Evolutionary conservation across 2,113 vertebrate species (phyloP).

Genomic region (Tragelaphus scriptus): DNA sequence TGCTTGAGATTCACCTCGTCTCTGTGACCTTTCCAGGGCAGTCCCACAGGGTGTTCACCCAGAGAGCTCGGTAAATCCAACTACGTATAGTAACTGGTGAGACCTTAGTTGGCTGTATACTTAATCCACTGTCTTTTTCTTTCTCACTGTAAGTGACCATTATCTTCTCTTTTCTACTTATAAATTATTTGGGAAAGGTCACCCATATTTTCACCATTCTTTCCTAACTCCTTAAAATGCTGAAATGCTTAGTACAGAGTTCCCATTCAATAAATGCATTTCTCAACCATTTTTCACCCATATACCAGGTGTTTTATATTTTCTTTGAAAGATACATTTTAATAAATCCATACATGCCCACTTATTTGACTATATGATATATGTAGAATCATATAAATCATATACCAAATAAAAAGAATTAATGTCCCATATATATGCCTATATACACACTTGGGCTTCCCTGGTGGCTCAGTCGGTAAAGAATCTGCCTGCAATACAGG

Average conservation of each 20-base stretch:
- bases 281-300: neutral
- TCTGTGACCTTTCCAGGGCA: constrained; percentile 52
- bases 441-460: neutral
- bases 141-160: neutral
- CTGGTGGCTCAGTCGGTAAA: neutral
- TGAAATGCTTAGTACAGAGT: neutral
- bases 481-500: neutral
- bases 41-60: constrained; percentile 52
- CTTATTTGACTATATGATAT: neutral
- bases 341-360: neutral
- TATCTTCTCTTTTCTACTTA: neutral
- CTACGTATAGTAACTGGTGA: constrained; percentile 24
- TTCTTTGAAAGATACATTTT: neutral
- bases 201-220: neutral
- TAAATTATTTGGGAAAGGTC: neutral
- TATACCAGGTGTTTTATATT: neutral
- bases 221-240: neutral
- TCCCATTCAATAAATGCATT: neutral
- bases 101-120: neutral
- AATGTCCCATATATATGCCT: neutral
- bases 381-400: neutral
- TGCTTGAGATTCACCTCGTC: constrained; percentile 39
- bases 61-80: neutral
- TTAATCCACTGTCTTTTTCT: neutral
- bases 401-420: neutral